Evolutionary conservation across 2,797 vertebrate species (phyloP), one percentile per base, ranked within the genome.

Genomic region (Sphenodon punctatus): DNA sequence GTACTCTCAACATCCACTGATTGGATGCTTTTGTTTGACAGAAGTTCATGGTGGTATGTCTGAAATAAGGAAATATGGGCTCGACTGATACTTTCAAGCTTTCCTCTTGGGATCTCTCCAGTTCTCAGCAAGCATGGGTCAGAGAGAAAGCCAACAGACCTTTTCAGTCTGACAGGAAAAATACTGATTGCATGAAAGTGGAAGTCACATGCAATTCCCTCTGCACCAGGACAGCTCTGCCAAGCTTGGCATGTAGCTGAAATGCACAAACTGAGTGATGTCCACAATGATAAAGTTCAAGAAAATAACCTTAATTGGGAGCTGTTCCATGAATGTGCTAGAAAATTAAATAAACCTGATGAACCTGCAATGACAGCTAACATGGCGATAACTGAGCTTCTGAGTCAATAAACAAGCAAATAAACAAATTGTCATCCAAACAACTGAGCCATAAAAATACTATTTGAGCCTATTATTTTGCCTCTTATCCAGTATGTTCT

Each of bases 221-320:
- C 51, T 23, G 51, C 0, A 5, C 10, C 3, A 43, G 49, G 61
- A 67, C 0, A 4, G 56, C 68, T 83, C 59, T 39, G 46, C 10
- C 45, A 53, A 32, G 17, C 63, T 58, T 81, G 73, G 72, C 53
- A 14, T 22, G 34, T 12, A 46, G 73, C 16, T 23, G 59, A 59
- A 80, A 36, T 14, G 30, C 67, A 75, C 46, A 67, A 78, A 78
- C 15, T 4, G 36, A 78, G 39, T 39, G 12, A 41, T 76, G 82
- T 89, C 74, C 56, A 60, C 77, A 86, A 90, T 61, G 53, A 88
- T 55, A 66, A 82, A 84, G 76, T 60, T 79, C 67, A 89, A 75
- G 72, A 45, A 78, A 88, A 68, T 46, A 55, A 63, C 58, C 61
- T 86, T 93, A 93, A 93, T 86, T 89, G 75, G 87, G 45, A 38